Conservation (phyloP, 2,113 vertebrate genomes). For the Canis aureus region DNA sequence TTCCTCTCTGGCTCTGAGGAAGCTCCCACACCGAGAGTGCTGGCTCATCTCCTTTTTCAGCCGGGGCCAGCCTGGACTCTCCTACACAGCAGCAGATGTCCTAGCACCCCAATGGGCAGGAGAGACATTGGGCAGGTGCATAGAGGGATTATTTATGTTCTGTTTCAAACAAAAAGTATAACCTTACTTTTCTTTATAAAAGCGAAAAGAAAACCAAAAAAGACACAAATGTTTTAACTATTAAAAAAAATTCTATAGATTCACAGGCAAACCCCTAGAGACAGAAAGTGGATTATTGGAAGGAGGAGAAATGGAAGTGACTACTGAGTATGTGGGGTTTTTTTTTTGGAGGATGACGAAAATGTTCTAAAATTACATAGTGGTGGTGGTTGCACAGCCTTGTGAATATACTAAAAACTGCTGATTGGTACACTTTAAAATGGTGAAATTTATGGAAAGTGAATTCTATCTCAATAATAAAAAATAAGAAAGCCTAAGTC, state of each 20-base stretch:
- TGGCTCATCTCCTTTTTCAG: not conserved
- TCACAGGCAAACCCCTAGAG: not conserved
- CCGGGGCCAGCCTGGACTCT: not conserved
- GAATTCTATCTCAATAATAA: not conserved
- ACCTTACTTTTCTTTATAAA: constrained; percentile 89
- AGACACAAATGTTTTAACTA: not conserved
- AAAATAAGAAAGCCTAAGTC: not conserved
- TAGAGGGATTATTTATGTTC: not conserved
- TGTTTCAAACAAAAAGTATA: constrained; percentile 80
- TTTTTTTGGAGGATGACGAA: not conserved
- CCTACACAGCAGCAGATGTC: not conserved
- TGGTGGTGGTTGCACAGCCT: not conserved
- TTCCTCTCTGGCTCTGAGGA: not conserved
- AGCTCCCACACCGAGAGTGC: not conserved
- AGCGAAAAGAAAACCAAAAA: constrained; percentile 59
- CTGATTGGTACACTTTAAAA: not conserved
- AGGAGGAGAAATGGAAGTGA: not conserved
- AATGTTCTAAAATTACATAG: constrained; percentile 1
- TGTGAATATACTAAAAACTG: not conserved
- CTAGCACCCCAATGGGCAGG: not conserved
- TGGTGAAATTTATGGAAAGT: not conserved
- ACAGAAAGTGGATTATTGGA: not conserved
- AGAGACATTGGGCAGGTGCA: not conserved
- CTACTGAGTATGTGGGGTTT: not conserved
- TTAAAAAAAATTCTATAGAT: not conserved